Base-by-base conservation (phyloP, 2,113 vertebrate genomes). In the Anarhynchus alexandrinus region DNA sequence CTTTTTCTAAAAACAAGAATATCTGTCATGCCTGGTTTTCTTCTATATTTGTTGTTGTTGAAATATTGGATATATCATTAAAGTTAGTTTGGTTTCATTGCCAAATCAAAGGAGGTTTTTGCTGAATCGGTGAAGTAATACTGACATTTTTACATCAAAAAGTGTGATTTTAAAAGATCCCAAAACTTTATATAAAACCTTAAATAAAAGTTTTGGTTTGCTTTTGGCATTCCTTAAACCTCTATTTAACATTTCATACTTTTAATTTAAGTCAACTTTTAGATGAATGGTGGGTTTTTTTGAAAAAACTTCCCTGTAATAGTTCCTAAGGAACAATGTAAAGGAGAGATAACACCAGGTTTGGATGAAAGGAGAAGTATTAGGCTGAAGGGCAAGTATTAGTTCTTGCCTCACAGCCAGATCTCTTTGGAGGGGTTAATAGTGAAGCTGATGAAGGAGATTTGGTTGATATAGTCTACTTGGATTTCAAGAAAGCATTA, bases 401-500 rank as follows among this genome's bases (percentile, higher is more conserved):
- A 83, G 45, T 59, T 90, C 42, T 73, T 88, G 64, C 51, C 47
- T 93, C 40, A 67, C 26, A 76, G 55, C 18, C 26, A 57, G 59
- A 89, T 5, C 29, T 89, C 43, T 91, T 91, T 87, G 73, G n/a
- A 94, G 23, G 23, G 65, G 72, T 95, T 94, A 89, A 65, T 71
- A 79, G n/a, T 40, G 38, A 91, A 95, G 65, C 32, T 59, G 70
- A 85, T 69, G 70, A 74, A 38, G n/a, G 88, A 95, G 76, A 77
- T 89, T 51, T 81, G 6, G 15, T 85, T 93, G 62, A 92, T 82
- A 84, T 3, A 67, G 25, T 61, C 25, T 67, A 30, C 18, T 70
- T 85, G 62, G 58, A 85, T 88, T 95, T 93, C 70, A 95, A 90
- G 54, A 85, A 88, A 62, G 22, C 62, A 57, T 51, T 80, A 87